Evolutionary conservation across 2,888 invertebrate species (phyloP).

Genomic region (Bhutanitis thaidina): DNA sequence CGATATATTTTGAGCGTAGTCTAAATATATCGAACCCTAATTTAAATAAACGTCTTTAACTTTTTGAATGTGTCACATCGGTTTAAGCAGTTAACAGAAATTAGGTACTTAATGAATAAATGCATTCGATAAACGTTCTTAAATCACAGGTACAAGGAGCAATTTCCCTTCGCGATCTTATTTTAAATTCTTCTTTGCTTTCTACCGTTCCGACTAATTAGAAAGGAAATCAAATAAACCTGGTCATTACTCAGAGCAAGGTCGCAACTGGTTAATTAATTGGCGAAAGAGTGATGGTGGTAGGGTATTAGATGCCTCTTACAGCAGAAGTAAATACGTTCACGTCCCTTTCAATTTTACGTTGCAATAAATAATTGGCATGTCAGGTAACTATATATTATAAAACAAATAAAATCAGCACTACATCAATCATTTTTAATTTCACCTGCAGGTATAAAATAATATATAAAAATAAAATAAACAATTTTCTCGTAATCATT

Average conservation of each 20-base stretch:
- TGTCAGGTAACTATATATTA: too few relatives aligned
- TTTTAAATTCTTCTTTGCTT: slow-evolving; percentile 25
- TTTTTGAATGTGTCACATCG: slow-evolving; percentile 17
- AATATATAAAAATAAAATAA: too few relatives aligned
- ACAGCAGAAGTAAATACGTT: slow-evolving; percentile 9
- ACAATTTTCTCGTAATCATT: too few relatives aligned
- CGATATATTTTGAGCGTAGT: slow-evolving; percentile 5
- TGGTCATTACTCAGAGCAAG: slow-evolving; percentile 51
- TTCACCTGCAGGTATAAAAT: too few relatives aligned
- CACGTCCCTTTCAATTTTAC: slow-evolving; percentile 3
- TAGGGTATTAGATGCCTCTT: slow-evolving; percentile 26
- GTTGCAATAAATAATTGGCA: neutral
- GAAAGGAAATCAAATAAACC: slow-evolving; percentile 54
- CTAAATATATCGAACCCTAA: slow-evolving; percentile 13
- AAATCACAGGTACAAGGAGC: slow-evolving; percentile 17
- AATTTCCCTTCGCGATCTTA: slow-evolving; percentile 21
- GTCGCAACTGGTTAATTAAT: slow-evolving; percentile 54
- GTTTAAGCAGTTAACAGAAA: slow-evolving; percentile 19
- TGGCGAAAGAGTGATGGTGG: slow-evolving; percentile 39
- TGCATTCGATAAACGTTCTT: slow-evolving; percentile 26
- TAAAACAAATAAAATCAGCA: too few relatives aligned
- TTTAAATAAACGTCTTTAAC: slow-evolving; percentile 19
- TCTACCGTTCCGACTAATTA: slow-evolving; percentile 47
- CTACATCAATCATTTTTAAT: too few relatives aligned
- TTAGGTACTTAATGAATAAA: slow-evolving; percentile 2